Base-by-base conservation (phyloP, 2,888 invertebrate genomes). In the Slavum lentiscoides region DNA sequence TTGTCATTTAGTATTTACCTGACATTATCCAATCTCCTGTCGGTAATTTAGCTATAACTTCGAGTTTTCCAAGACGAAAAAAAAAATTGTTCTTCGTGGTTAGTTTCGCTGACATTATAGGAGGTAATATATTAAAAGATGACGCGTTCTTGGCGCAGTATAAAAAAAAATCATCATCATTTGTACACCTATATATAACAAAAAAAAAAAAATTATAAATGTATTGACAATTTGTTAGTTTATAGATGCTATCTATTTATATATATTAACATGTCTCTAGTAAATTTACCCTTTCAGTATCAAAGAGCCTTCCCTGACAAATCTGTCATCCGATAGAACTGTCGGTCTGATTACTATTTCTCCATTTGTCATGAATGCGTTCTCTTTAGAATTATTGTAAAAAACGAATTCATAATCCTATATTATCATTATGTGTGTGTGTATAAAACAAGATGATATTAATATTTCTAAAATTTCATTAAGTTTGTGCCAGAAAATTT, bases 1-100 rank as follows among this genome's bases (percentile, higher is more conserved):
- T 53, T 15, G 53, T 17, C 4, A 19, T 55, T 19, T 55, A 55
- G 7, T 49, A 61, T 73, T 62, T 87, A 93, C 94, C 88, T 74
- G 94, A 93, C 84, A 92, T 89, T 23, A 94, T 87, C 94, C 94
- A 94, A 85, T 93, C 92, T 0, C 94, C 94, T 83, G 88, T 88
- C 0, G 94, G 93, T 30, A 94, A 85, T 86, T 91, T 92, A 0
- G 94, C 94, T 37, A 89, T 88, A 5, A 94, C 87, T 84, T 91
- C 89, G 17, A 94, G 87, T 61, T 87, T 89, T 17, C 94, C 94
- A 85, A 92, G 93, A 15, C 89, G 88, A 84, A 94, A 93, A 8
- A 89, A 89, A 84, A 93, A 92, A 0, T 86, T 87, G 61, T 89
- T 87, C 84, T 89, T 91, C 2, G 91, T 91, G 61, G 88, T 89